Evolutionary conservation across 2,113 vertebrate species (phyloP).

Genomic region (Chinchilla lanigera): DNA sequence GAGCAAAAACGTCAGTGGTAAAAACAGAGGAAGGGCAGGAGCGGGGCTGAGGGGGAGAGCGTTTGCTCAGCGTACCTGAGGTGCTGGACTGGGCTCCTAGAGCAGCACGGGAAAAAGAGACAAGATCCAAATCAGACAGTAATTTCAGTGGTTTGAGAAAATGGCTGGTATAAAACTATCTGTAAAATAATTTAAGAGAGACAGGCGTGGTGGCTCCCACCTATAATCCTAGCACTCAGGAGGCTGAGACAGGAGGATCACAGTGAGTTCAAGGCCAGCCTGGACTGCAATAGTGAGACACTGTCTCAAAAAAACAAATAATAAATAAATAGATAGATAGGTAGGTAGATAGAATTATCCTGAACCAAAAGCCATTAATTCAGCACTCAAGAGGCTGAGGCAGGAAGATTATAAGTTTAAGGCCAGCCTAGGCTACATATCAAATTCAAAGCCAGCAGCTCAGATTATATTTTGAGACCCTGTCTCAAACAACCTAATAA

Average conservation of each 20-base stretch:
- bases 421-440: not conserved
- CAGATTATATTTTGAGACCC: not conserved
- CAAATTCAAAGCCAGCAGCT: not conserved
- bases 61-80: not conserved
- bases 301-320: not conserved
- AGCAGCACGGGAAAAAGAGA: not conserved
- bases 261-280: not conserved
- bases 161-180: not conserved
- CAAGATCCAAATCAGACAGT: not conserved
- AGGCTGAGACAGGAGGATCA: not conserved
- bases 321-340: not conserved
- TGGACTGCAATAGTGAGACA: not conserved
- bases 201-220: not conserved
- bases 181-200: not conserved
- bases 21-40: not conserved
- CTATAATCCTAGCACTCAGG: not conserved
- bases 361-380: not conserved
- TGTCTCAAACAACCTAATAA: not conserved
- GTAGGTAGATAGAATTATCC: no score
- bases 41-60: not conserved
- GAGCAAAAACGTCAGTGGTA: not conserved
- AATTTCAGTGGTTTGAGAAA: not conserved
- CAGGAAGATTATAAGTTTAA: not conserved
- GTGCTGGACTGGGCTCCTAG: not conserved
- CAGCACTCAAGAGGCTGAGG: not conserved